phyloP scores from a whole-genome alignment of 1,140 invertebrate species.

The Zaprionus taronus region DNA sequence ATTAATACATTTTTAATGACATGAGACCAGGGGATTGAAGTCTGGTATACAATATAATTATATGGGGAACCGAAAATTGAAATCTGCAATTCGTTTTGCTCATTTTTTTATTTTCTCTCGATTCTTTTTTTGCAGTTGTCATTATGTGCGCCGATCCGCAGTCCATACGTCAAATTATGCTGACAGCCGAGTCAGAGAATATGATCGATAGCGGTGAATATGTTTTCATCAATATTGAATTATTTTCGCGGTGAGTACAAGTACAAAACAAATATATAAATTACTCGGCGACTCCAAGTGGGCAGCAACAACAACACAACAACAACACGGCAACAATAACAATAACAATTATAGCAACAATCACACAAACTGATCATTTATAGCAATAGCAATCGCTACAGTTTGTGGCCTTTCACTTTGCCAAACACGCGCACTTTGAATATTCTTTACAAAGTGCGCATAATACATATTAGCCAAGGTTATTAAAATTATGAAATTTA shows the following conservation, averaged over 20 bases:
- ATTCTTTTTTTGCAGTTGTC: conserved; percentile 91
- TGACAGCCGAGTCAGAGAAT: conserved; percentile 95
- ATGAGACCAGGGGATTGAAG: conserved; percentile 29
- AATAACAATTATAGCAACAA: conserved; percentile 23
- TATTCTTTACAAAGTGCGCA: conserved; percentile 76
- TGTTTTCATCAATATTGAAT: conserved; percentile 98
- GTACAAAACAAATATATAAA: conserved; percentile 40
- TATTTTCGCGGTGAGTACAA: conserved; percentile 94
- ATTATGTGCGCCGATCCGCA: conserved; percentile 96
- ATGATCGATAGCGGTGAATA: conserved; percentile 98
- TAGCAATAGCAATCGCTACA: conserved; percentile 69
- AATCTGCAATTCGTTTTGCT: conserved; percentile 29
- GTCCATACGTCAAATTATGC: conserved; percentile 94
- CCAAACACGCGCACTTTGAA: conserved; percentile 68
- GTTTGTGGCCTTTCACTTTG: conserved; percentile 76
- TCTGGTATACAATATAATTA: conserved; percentile 13
- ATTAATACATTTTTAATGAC: conserved; percentile 78
- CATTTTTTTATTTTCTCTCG: conserved; percentile 27
- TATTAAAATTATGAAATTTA: conserved; percentile 72
- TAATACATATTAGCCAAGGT: conserved; percentile 71
- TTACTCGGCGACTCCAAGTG: conserved; percentile 24
- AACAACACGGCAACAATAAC: conserved; percentile 3
- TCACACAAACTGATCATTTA: conserved; percentile 55
- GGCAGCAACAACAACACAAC: conserved; percentile 3
- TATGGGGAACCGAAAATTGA: conserved; percentile 19